Percentiles rank a stretch among this genome's conserved stretches.
phyloP scores from a whole-genome alignment of 2,113 vertebrate genomes.

The Elgaria multicarinata region DNA sequence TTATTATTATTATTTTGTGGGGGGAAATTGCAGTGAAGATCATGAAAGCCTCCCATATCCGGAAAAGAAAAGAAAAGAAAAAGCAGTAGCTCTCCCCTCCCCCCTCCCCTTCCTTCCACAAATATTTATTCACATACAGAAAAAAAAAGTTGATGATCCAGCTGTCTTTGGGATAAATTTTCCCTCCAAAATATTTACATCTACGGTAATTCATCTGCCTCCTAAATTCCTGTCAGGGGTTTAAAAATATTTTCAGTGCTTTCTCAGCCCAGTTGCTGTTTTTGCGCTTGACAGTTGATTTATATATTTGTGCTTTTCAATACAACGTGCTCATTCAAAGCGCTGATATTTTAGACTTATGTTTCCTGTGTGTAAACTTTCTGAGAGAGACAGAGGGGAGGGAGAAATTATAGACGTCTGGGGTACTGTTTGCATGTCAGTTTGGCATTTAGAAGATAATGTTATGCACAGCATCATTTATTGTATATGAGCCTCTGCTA shows the following conservation, averaged over 20 bases:
- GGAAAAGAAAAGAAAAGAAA: rapidly evolving
- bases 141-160: not conserved
- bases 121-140: slow-evolving; percentile 5
- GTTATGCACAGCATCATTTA: not conserved
- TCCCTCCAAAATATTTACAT: slow-evolving; percentile 19
- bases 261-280: not conserved
- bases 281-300: not conserved
- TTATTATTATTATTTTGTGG: not conserved
- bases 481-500: not conserved
- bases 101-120: not conserved
- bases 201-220: slow-evolving; percentile 13
- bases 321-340: not conserved
- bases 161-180: not conserved
- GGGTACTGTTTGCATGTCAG: not conserved
- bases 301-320: slow-evolving; percentile 26
- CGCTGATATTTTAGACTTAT: not conserved
- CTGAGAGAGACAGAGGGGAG: not conserved
- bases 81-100: too few relatives aligned
- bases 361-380: not conserved
- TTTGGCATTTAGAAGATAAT: not conserved
- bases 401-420: not conserved
- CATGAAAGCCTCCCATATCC: not conserved
- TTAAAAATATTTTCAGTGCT: slow-evolving; percentile 14
- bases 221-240: slow-evolving; percentile 2
- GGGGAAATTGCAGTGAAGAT: not conserved